Percentiles rank a stretch among this genome's conserved stretches.
Conservation (phyloP, 2,797 vertebrate species). For the Pangasius larnaudii region DNA sequence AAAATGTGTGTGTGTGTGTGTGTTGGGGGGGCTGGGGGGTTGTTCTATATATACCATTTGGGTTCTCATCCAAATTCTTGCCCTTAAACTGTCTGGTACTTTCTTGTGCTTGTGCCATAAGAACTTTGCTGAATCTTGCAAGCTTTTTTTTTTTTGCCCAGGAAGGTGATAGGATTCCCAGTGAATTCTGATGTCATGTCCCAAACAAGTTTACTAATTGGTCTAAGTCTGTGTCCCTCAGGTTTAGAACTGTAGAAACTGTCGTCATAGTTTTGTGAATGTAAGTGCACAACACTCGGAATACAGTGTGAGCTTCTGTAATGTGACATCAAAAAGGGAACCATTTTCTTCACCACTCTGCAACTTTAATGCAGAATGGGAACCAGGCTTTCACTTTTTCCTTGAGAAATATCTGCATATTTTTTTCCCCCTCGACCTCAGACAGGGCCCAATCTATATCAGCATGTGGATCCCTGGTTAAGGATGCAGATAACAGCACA, state of each 20-base stretch:
- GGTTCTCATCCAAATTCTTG: conserved; percentile 8
- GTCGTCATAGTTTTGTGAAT: conserved; percentile 45
- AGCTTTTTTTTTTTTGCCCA: not conserved
- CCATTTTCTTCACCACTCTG: conserved; percentile 36
- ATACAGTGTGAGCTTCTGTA: conserved; percentile 39
- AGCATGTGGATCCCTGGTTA: conserved; percentile 33
- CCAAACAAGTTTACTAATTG: conserved; percentile 34
- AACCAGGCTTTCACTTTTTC: conserved; percentile 21
- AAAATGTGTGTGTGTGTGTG: too few relatives aligned
- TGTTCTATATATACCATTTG: not conserved
- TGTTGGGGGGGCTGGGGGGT: too few relatives aligned
- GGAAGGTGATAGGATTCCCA: conserved; percentile 33
- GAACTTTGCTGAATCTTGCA: conserved; percentile 28
- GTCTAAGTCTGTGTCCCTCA: conserved; percentile 39
- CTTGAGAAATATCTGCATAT: conserved; percentile 28
- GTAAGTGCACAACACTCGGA: conserved; percentile 21
- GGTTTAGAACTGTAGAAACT: conserved; percentile 40
- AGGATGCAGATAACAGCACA: conserved; percentile 39
- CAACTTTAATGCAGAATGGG: conserved; percentile 41
- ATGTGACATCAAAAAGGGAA: conserved; percentile 47
- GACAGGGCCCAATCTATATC: conserved; percentile 56
- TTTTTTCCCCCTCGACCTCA: conserved; percentile 42
- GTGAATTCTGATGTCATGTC: conserved; percentile 38
- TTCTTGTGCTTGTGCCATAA: not conserved
- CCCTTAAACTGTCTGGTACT: not conserved